phyloP scores from a whole-genome alignment of 2,113 vertebrate species.

The Columba livia region DNA sequence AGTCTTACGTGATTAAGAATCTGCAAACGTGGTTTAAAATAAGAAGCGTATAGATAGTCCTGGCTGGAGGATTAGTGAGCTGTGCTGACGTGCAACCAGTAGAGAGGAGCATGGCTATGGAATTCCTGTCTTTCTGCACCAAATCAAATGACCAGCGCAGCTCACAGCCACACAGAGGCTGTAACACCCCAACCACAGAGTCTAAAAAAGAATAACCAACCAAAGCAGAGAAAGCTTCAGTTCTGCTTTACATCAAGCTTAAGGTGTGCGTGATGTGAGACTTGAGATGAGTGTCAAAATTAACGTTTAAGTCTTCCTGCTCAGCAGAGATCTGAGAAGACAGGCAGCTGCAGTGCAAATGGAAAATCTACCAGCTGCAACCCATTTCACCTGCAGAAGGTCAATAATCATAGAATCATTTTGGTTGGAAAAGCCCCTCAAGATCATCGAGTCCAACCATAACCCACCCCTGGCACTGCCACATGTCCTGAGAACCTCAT shows the following conservation, averaged over 20 bases:
- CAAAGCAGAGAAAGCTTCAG: not conserved
- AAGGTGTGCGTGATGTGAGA: not conserved
- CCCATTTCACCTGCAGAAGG: not conserved
- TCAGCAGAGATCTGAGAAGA: not conserved
- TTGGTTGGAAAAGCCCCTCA: too few species aligned
- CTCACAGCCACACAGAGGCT: not conserved
- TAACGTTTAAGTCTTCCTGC: not conserved
- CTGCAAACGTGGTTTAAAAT: not conserved
- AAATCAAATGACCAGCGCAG: not conserved
- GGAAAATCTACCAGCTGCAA: not conserved
- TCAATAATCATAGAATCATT: not conserved
- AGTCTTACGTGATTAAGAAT: not conserved
- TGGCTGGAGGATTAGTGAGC: not conserved
- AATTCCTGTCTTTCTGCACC: not conserved
- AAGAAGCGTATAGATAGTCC: too few species aligned
- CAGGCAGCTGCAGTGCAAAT: not conserved
- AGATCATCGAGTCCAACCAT: too few species aligned
- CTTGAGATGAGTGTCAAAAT: not conserved
- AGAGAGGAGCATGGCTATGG: not conserved
- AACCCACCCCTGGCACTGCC: too few species aligned
- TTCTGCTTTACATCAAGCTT: not conserved
- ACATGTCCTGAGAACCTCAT: too few species aligned
- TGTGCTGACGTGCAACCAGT: not conserved
- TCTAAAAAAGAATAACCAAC: not conserved
- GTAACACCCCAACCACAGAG: not conserved